Evolutionary conservation across 1,140 invertebrate genomes (phyloP).

Genomic region (Diachasmimorpha longicaudata): DNA sequence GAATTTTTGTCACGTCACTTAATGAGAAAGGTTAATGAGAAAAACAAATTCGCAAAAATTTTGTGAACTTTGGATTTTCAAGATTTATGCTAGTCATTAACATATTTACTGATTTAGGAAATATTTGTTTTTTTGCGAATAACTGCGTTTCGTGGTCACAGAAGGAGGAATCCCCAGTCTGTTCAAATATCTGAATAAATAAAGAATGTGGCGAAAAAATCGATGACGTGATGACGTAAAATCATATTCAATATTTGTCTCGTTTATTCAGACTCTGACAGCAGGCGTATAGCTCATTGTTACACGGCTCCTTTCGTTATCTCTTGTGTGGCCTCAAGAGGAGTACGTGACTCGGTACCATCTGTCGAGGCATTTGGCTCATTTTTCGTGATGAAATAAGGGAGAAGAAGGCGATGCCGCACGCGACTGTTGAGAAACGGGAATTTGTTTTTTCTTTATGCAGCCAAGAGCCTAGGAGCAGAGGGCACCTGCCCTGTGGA

Average conservation of each 20-base stretch:
- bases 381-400: neutral
- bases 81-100: neutral
- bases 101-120: neutral
- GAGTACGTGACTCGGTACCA: slow-evolving; percentile 1
- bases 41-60: neutral
- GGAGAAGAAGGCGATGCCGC: slow-evolving; percentile 1
- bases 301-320: neutral
- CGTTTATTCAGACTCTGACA: neutral
- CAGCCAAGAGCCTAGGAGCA: neutral
- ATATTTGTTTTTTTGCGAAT: neutral
- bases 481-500: neutral
- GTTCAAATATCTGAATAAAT: neutral
- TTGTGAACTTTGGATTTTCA: no score
- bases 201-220: neutral
- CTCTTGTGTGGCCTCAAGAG: slow-evolving; percentile 3
- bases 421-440: neutral
- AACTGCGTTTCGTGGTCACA: neutral
- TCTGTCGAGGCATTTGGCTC: neutral
- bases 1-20: neutral
- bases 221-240: neutral
- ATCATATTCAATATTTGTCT: neutral
- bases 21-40: neutral
- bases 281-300: neutral
- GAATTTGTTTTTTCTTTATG: neutral
- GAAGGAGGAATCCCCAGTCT: neutral